Percentiles rank a stretch among this genome's conserved stretches.
Conservation (phyloP, 2,797 vertebrate species). For the Arnoldichthys spilopterus region DNA sequence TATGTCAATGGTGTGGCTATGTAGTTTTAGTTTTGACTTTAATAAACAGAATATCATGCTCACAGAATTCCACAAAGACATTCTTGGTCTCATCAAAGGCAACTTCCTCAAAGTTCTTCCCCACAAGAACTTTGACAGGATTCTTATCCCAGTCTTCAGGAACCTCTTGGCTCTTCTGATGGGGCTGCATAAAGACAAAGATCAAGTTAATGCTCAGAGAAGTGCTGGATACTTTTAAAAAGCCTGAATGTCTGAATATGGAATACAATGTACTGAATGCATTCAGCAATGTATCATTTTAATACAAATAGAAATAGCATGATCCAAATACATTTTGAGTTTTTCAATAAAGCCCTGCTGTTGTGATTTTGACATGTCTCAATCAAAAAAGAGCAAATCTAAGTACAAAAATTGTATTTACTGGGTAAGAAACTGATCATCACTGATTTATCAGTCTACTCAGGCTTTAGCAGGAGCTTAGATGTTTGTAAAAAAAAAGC, state of each 20-base stretch:
- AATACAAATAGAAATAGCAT: no score
- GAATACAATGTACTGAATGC: not conserved
- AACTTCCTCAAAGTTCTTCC: conserved; percentile 90
- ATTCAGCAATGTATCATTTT: no score
- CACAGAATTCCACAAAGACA: conserved; percentile 94
- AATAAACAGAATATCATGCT: conserved; percentile 61
- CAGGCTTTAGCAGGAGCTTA: not conserved
- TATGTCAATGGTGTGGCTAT: not conserved
- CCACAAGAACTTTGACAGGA: conserved; percentile 89
- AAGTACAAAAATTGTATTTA: no score
- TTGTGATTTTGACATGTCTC: no score
- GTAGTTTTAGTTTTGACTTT: not conserved
- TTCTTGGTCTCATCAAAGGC: conserved; percentile 89
- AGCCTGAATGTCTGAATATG: no score
- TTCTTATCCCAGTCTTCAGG: conserved; percentile 88
- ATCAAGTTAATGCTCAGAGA: not conserved
- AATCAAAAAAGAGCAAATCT: no score
- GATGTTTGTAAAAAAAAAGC: no score
- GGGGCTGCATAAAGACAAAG: conserved; percentile 67
- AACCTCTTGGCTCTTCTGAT: conserved; percentile 80
- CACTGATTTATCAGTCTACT: no score
- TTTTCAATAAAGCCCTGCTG: no score
- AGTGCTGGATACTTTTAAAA: no score
- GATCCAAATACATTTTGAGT: no score
- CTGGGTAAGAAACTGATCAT: no score